These are phyloP conservation scores for Asteroscopus sphinx DNA, from an alignment of 2,888 invertebrate genomes.

Conservation along the genomic window DNA sequence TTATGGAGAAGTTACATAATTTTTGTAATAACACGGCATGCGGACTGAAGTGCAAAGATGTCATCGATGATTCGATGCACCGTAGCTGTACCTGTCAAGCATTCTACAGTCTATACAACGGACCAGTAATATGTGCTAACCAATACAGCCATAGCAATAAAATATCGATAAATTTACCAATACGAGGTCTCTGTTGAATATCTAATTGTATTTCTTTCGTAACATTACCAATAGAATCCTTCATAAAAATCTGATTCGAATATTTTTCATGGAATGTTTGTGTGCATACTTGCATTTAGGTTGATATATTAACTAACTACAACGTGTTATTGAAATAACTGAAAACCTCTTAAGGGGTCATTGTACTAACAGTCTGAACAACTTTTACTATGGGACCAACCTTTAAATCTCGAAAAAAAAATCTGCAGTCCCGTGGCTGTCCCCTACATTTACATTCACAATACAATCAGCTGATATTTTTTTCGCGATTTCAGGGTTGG, in stretches of 20 bases:
- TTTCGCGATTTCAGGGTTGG: too few species aligned
- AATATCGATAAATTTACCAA: constrained; percentile 70
- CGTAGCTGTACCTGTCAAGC: constrained; percentile 12
- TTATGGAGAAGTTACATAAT: constrained; percentile 47
- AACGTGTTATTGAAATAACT: too few species aligned
- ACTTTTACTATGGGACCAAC: too few species aligned
- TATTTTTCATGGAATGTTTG: too few species aligned
- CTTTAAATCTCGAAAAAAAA: too few species aligned
- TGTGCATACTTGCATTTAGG: too few species aligned
- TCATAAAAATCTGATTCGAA: constrained; percentile 55
- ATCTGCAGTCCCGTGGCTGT: too few species aligned
- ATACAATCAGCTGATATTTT: too few species aligned
- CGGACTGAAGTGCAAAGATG: constrained; percentile 40
- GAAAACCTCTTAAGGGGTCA: too few species aligned
- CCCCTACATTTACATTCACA: too few species aligned
- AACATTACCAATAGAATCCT: constrained; percentile 58
- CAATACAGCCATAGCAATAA: constrained; percentile 67
- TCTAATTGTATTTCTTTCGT: constrained; percentile 65
- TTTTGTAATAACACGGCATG: constrained; percentile 27
- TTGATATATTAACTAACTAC: too few species aligned
- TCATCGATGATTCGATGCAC: constrained; percentile 46
- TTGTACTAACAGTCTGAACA: too few species aligned
- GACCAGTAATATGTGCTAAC: constrained; percentile 44
- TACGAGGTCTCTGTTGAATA: constrained; percentile 69
- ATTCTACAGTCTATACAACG: constrained; percentile 2